phyloP scores from a whole-genome alignment of 2,113 vertebrate species.

The Ramphastos sulfuratus region DNA sequence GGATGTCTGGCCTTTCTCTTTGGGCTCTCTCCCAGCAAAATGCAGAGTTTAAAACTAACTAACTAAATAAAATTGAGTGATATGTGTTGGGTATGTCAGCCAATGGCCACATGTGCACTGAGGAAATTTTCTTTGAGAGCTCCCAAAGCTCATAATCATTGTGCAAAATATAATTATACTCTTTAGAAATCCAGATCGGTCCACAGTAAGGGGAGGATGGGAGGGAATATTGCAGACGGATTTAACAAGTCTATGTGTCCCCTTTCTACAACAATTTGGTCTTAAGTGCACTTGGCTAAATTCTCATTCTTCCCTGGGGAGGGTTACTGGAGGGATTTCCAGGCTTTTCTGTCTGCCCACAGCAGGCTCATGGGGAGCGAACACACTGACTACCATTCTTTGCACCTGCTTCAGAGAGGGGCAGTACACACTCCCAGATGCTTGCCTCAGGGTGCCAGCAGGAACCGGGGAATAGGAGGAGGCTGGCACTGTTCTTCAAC shows the following conservation, averaged over 20 bases:
- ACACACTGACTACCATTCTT: conserved; percentile 48
- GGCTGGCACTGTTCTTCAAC: conserved; percentile 52
- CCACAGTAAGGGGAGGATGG: conserved; percentile 45
- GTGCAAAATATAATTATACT: conserved; percentile 70
- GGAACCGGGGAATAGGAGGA: conserved; percentile 45
- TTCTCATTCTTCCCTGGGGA: conserved; percentile 45
- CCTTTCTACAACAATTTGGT: conserved; percentile 57
- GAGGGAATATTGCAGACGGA: conserved; percentile 17
- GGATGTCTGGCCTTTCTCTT: not conserved
- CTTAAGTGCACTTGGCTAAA: conserved; percentile 57
- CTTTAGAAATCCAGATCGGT: conserved; percentile 67
- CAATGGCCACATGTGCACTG: conserved; percentile 68
- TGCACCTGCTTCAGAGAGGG: conserved; percentile 65
- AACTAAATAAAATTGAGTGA: not conserved
- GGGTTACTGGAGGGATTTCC: conserved; percentile 59
- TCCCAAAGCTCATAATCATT: conserved; percentile 70
- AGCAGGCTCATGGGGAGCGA: conserved; percentile 63
- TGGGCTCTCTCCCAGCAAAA: conserved; percentile 24
- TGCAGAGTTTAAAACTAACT: not conserved
- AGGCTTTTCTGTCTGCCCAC: conserved; percentile 56
- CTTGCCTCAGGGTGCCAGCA: conserved; percentile 67
- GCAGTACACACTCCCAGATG: conserved; percentile 60
- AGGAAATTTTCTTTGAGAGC: conserved; percentile 65
- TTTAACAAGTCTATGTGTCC: conserved; percentile 60
- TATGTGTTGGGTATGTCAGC: conserved; percentile 57